Evolutionary conservation across 2,113 vertebrate species (phyloP).

Genomic region (Leucopsar rothschildi): DNA sequence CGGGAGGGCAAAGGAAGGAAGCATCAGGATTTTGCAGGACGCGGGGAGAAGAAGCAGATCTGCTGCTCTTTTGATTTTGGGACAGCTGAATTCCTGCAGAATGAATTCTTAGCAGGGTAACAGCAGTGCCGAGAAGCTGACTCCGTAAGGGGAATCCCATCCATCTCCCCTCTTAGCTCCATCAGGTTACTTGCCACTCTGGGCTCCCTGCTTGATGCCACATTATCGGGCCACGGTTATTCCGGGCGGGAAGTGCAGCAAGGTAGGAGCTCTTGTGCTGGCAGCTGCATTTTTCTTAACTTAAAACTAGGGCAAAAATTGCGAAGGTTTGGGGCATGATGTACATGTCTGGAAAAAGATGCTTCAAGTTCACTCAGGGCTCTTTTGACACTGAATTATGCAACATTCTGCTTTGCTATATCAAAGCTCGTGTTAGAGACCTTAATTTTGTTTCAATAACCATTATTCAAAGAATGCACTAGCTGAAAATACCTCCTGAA

Average conservation of each 20-base stretch:
- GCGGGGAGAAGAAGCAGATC: background rate
- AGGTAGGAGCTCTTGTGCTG: background rate
- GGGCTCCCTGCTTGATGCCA: background rate
- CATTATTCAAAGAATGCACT: background rate
- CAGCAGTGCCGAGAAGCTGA: background rate
- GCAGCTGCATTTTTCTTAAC: background rate
- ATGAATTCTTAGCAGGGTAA: background rate
- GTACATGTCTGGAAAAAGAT: background rate
- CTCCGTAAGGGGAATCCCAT: background rate
- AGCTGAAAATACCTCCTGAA: background rate
- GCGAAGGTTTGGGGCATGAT: background rate
- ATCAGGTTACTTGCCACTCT: accelerated
- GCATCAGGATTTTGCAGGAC: background rate
- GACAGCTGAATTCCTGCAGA: background rate
- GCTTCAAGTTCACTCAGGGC: background rate
- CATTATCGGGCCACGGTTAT: accelerated
- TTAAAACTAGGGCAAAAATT: background rate
- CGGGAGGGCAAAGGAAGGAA: background rate
- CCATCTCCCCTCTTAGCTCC: background rate
- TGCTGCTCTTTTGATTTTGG: background rate
- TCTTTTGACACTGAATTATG: conserved; percentile 12
- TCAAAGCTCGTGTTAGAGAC: background rate
- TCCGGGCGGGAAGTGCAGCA: accelerated
- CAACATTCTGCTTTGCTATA: background rate
- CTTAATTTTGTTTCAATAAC: background rate